Conservation (phyloP, 2,113 vertebrate species). For the Syngnathoides biaculeatus region DNA sequence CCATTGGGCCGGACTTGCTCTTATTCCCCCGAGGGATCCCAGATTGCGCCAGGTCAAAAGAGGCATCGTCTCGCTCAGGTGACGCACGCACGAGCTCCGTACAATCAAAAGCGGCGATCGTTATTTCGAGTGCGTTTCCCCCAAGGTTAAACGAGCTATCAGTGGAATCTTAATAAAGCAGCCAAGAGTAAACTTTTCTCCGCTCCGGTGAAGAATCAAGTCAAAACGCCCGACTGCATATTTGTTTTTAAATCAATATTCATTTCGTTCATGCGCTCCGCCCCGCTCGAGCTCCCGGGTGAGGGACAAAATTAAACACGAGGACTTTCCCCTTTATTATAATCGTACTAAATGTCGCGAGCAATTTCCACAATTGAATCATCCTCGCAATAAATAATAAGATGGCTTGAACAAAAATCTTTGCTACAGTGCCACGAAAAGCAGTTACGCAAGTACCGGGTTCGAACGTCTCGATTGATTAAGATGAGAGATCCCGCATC, state of each 20-base stretch:
- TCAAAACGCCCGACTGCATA: slow-evolving; percentile 49
- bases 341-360: not conserved
- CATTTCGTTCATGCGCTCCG: slow-evolving; percentile 57
- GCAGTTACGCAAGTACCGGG: not conserved
- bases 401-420: not conserved
- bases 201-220: slow-evolving; percentile 47
- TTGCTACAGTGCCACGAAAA: not conserved
- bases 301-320: slow-evolving; percentile 21
- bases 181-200: slow-evolving; percentile 49
- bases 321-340: not conserved
- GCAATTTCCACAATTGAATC: not conserved
- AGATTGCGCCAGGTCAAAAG: slow-evolving; percentile 31
- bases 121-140: slow-evolving; percentile 37
- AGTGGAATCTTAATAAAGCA: slow-evolving; percentile 64
- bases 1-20: slow-evolving; percentile 44
- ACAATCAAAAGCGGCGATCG: slow-evolving; percentile 1
- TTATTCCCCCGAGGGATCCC: slow-evolving; percentile 36
- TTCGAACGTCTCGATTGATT: not conserved
- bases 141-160: slow-evolving; percentile 57
- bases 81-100: not conserved
- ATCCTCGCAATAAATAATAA: not conserved
- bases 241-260: slow-evolving; percentile 74
- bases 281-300: slow-evolving; percentile 25
- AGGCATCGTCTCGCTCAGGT: not conserved
- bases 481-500: too few species aligned